These are phyloP conservation scores for Porites evermanni DNA, from an alignment of 92 coral and sea anemone genomes.

Conservation along the genomic window DNA sequence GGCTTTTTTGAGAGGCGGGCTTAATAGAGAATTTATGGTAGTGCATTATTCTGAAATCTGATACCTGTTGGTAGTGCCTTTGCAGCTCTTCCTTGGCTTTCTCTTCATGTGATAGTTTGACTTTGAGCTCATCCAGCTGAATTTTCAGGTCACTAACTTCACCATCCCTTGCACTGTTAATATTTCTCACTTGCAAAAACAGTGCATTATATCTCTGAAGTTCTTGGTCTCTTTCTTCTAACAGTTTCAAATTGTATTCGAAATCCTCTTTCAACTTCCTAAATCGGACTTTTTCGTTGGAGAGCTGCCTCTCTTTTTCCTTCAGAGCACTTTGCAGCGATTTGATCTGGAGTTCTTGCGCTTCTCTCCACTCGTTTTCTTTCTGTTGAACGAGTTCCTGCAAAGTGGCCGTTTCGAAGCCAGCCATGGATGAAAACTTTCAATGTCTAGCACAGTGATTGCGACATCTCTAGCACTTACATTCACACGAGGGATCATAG, in stretches of 20 bases:
- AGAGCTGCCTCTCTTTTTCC: slow-evolving; percentile 78
- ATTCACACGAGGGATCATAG: slow-evolving; percentile 16
- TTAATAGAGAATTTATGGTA: no score
- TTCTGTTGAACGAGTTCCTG: slow-evolving; percentile 87
- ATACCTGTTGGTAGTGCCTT: slow-evolving; percentile 89
- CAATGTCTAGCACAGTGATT: not conserved
- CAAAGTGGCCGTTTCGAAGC: slow-evolving; percentile 32
- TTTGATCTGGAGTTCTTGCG: slow-evolving; percentile 76
- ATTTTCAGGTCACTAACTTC: slow-evolving; percentile 94
- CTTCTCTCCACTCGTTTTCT: slow-evolving; percentile 97
- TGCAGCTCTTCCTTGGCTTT: slow-evolving; percentile 86
- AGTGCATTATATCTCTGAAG: slow-evolving; percentile 83
- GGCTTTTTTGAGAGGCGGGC: no score
- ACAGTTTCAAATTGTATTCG: slow-evolving; percentile 86
- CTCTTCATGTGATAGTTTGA: slow-evolving; percentile 77
- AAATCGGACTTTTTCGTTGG: slow-evolving; percentile 84
- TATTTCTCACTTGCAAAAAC: slow-evolving; percentile 74
- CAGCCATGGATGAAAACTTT: not conserved
- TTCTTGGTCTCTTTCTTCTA: slow-evolving; percentile 89
- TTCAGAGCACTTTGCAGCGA: slow-evolving; percentile 75
- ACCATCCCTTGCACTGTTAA: slow-evolving; percentile 73
- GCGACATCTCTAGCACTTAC: not conserved
- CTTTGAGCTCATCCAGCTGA: slow-evolving; percentile 82
- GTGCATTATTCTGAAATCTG: not conserved
- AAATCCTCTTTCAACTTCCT: slow-evolving; percentile 94